These are phyloP conservation scores for Pachycephus smyrnensis DNA, from an alignment of 2,888 invertebrate species.

Conservation along the genomic window DNA sequence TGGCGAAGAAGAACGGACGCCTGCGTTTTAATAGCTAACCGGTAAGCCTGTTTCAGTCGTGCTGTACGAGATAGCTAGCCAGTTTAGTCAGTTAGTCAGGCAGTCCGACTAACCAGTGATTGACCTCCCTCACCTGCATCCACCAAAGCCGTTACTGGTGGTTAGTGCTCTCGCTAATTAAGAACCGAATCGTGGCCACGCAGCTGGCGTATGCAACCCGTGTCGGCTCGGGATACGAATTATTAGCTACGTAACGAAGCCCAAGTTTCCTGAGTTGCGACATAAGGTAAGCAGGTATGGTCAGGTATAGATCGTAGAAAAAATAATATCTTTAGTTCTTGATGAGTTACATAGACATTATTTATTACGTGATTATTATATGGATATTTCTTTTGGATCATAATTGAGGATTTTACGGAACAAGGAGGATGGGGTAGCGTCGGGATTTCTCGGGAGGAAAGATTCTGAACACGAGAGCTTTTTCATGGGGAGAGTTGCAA, in stretches of 20 bases:
- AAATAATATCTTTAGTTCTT: not conserved
- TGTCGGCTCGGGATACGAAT: not conserved
- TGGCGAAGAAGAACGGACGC: not conserved
- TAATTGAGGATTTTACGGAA: not conserved
- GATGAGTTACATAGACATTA: not conserved
- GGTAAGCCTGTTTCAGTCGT: not conserved
- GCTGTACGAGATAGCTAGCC: not conserved
- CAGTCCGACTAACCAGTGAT: slow-evolving; percentile 18
- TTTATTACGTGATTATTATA: not conserved
- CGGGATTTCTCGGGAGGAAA: slow-evolving; percentile 12
- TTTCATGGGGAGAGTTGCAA: slow-evolving; percentile 3
- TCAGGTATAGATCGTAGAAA: not conserved
- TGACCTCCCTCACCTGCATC: slow-evolving; percentile 21
- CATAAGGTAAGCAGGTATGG: not conserved
- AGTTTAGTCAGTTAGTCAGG: not conserved
- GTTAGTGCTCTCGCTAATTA: slow-evolving; percentile 52
- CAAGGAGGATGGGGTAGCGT: not conserved
- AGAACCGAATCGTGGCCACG: slow-evolving; percentile 48
- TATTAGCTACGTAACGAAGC: not conserved
- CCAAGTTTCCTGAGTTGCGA: not conserved
- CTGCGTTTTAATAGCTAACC: not conserved
- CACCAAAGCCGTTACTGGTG: slow-evolving; percentile 30
- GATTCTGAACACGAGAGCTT: slow-evolving; percentile 23
- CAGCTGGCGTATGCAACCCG: slow-evolving; percentile 40
- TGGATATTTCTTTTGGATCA: not conserved